These are phyloP conservation scores for Acronicta psi DNA, from an alignment of 2,888 invertebrate genomes.

Conservation along the genomic window DNA sequence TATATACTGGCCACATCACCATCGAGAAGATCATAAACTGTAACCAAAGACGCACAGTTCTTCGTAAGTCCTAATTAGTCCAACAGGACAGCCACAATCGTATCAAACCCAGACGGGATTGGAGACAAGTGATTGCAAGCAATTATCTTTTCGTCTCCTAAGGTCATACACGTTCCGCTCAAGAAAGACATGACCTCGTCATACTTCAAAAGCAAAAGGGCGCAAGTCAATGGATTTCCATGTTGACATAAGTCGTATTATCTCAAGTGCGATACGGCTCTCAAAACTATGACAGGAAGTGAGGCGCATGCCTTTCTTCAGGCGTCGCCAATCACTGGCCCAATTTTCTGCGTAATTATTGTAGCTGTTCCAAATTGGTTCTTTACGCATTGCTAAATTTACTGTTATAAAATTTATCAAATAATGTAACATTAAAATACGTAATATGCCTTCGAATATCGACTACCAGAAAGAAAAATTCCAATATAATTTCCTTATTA, in stretches of 20 bases:
- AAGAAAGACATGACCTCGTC: constrained; percentile 76
- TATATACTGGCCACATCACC: constrained; percentile 21
- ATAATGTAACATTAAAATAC: too few relatives aligned
- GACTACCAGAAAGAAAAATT: too few relatives aligned
- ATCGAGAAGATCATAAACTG: constrained; percentile 43
- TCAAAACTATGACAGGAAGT: constrained; percentile 85
- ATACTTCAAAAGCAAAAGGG: constrained; percentile 60
- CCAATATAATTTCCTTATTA: too few relatives aligned
- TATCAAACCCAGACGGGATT: constrained; percentile 62
- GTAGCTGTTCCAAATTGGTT: background rate
- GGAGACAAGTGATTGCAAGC: constrained; percentile 67
- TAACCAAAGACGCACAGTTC: constrained; percentile 39
- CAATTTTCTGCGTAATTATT: constrained; percentile 15
- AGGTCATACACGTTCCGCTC: constrained; percentile 82
- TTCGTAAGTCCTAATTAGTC: constrained; percentile 46
- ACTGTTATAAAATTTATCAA: too few relatives aligned
- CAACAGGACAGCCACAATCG: constrained; percentile 52
- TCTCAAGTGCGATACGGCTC: constrained; percentile 67
- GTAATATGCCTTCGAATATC: too few relatives aligned
- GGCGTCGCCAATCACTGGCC: constrained; percentile 68
- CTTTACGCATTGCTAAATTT: too few relatives aligned
- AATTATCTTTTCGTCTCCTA: constrained; percentile 83
- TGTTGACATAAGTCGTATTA: constrained; percentile 73
- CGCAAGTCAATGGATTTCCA: constrained; percentile 64
- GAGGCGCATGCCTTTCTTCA: constrained; percentile 81